Base-by-base conservation (phyloP, 2,797 vertebrate genomes). In the Chanos chanos region DNA sequence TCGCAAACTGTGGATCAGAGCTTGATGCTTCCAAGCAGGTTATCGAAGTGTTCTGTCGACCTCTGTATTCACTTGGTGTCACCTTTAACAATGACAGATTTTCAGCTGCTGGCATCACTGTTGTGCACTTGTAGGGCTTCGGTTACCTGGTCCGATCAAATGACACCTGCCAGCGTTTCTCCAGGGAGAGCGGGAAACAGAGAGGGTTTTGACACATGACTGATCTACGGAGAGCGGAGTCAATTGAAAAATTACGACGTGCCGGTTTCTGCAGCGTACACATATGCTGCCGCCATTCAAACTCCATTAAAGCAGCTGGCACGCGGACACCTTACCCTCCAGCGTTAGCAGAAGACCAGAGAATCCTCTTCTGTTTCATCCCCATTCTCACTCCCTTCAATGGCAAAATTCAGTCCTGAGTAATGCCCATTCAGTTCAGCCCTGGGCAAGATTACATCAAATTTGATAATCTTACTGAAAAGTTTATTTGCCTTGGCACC, bases 81-180 rank as follows among this genome's bases (percentile, higher is more conserved):
- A 53, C 61, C 50, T 65, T 66, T 37, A 73, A 63, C 49, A 64
- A 58, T 57, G 59, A 71, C 64, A 64, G 58, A 71, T 72, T 70
- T 59, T 57, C 40, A 31, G 40, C 47, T 44, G 51, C 40, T 36
- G 27, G 30, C 56, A 25, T 64, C 25, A 16, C 21, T 16, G 22
- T 44, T 49, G 44, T 62, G 24, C 13, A 8, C 37, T 28, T 27
- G 18, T 8, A 31, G 19, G 15, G 45, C 31, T 15, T 21, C 55
- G 48, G 16, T 49, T 39, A 68, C 58, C 64, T 44, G 61, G 59
- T 64, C 64, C 61, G 55, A 74, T 71, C 37, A 36, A 66, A 72
- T 25, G 7, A 61, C 64, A 70, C 66, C 64, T 73, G 66, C 52
- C 34, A 45, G n/a, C 19, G 25, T 56, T 8, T 66, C 68, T 66